These are phyloP conservation scores for Danio aesculapii DNA, from an alignment of 2,797 vertebrate species.

Conservation along the genomic window DNA sequence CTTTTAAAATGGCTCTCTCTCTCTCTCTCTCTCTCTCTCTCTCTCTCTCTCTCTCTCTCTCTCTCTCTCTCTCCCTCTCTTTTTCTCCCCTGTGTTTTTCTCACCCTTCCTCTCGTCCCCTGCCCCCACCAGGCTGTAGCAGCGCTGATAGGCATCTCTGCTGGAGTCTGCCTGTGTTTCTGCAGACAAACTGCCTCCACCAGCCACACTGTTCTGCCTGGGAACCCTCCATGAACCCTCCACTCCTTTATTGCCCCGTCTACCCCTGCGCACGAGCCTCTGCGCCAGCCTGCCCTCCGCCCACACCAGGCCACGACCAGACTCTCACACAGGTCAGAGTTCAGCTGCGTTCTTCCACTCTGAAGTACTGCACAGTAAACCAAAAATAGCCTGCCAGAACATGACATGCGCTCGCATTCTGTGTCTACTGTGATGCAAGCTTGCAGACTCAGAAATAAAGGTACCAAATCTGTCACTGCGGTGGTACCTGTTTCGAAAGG, in stretches of 20 bases:
- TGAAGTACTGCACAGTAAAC: background rate
- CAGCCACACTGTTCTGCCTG: conserved; percentile 80
- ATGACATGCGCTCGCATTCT: conserved; percentile 61
- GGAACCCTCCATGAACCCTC: conserved; percentile 73
- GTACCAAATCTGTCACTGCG: no score
- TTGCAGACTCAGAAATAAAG: no score
- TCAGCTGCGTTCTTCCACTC: conserved; percentile 4
- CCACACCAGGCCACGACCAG: conserved; percentile 43
- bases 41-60: no score
- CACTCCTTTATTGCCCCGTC: conserved; percentile 74
- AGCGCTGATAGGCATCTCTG: conserved; percentile 85
- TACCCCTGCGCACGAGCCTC: background rate
- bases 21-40: no score
- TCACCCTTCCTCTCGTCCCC: conserved; percentile 39
- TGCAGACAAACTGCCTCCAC: conserved; percentile 86
- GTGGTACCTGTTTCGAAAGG: no score
- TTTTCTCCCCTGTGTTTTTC: background rate
- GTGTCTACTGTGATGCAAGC: no score
- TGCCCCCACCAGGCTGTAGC: conserved; percentile 72
- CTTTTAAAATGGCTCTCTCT: no score
- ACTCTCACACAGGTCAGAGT: conserved; percentile 25
- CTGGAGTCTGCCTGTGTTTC: conserved; percentile 83
- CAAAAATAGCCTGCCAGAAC: conserved; percentile 17
- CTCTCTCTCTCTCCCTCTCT: background rate
- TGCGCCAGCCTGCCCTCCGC: conserved; percentile 48